Percentiles rank a stretch among this genome's conserved stretches.
These are phyloP conservation scores for Daktulosphaira vitifoliae DNA, from an alignment of 1,140 invertebrate genomes.

Conservation along the genomic window DNA sequence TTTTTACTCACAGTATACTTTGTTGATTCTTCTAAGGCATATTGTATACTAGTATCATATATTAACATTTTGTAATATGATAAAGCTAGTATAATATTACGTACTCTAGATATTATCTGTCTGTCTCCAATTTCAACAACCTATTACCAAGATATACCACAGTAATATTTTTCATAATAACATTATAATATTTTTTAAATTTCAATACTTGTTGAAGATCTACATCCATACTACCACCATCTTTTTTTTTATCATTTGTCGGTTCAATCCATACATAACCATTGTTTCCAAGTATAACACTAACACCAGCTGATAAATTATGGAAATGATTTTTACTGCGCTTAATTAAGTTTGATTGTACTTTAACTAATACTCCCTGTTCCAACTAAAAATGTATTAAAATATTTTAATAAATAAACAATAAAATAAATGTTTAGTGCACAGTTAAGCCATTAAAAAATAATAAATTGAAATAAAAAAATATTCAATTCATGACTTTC, in stretches of 20 bases:
- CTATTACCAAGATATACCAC: conserved; percentile 46
- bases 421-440: too few species aligned
- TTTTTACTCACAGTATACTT: conserved; percentile 59
- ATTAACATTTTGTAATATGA: conserved; percentile 78
- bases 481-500: too few species aligned
- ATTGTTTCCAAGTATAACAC: conserved; percentile 91
- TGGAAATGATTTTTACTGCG: conserved; percentile 95
- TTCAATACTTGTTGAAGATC: conserved; percentile 58
- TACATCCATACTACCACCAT: conserved; percentile 69
- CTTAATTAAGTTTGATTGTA: conserved; percentile 86
- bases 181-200: conserved; percentile 20
- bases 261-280: conserved; percentile 94
- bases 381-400: conserved; percentile 49
- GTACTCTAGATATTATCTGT: conserved; percentile 72
- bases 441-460: too few species aligned
- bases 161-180: conserved; percentile 5
- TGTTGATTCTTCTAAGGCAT: conserved; percentile 81
- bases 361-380: conserved; percentile 83
- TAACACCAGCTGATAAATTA: conserved; percentile 79
- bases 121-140: conserved; percentile 60
- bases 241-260: conserved; percentile 53
- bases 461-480: too few species aligned
- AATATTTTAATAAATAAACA: conserved; percentile 18
- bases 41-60: conserved; percentile 84
- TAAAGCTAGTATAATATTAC: conserved; percentile 82